Conservation (phyloP, 2,797 vertebrate genomes). For the Rhinichthys osculus region DNA sequence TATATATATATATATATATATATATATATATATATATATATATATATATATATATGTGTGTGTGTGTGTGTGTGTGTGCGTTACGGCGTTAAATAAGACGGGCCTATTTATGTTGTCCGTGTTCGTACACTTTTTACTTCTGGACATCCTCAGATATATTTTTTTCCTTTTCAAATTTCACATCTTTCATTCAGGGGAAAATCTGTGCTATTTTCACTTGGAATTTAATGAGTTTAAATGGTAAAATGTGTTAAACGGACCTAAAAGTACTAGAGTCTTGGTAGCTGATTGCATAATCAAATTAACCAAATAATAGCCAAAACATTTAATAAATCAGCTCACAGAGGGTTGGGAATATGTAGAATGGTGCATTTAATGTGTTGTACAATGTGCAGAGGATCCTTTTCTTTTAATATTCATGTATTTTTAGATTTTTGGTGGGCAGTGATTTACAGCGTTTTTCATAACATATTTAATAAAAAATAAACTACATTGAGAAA, state of each 20-base stretch:
- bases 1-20: too few relatives aligned
- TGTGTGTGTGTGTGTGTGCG: too few relatives aligned
- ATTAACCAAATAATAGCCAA: not conserved
- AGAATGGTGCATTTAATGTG: not conserved
- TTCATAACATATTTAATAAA: not conserved
- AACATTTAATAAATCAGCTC: not conserved
- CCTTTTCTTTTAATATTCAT: not conserved
- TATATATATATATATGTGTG: too few relatives aligned
- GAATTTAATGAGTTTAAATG: too few relatives aligned
- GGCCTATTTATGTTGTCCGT: too few relatives aligned
- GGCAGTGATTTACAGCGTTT: not conserved
- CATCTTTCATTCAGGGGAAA: too few relatives aligned
- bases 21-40: too few relatives aligned
- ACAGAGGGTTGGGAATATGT: not conserved
- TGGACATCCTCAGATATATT: too few relatives aligned
- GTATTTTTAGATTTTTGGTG: not conserved
- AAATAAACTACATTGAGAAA: not conserved
- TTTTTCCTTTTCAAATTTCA: too few relatives aligned
- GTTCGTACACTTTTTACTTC: too few relatives aligned
- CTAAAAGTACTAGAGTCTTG: not conserved
- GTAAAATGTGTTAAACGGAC: not conserved
- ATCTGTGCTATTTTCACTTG: not conserved
- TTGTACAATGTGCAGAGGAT: not conserved
- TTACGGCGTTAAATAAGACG: too few relatives aligned
- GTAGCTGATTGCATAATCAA: not conserved